Base-by-base conservation (phyloP, 1,140 invertebrate species). In the Amphibalanus amphitrite region DNA sequence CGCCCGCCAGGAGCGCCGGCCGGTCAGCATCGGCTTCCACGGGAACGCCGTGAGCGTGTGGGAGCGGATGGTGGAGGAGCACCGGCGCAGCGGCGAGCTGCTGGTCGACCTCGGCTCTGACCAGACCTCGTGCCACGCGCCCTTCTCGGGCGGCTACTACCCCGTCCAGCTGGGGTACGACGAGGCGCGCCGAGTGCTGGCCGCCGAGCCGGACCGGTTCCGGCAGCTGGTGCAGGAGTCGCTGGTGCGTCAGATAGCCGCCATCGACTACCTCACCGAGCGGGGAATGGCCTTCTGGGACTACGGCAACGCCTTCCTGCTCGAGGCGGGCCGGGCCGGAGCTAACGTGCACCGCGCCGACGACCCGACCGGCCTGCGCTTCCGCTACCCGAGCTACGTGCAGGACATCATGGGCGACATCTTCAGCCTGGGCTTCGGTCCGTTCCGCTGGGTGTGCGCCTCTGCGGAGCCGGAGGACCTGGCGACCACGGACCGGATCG, bases 371-470 rank as follows among this genome's bases (percentile, higher is more conserved):
- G 64, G 64, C 64, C 80, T 81, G 64, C 79, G 78, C 38, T 89
- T 88, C 76, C 79, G 82, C 30, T 89, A 87, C 78, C 87, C 87
- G 26, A 86, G 85, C 47, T 88, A 89, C 76, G 85, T 89, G 28
- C 86, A 89, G 77, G 84, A 88, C 75, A 88, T 88, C 70, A 89
- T 89, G 87, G 87, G 87, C 10, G 86, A 89, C 74, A 86, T 88
- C 70, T 88, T 88, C 78, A 87, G 87, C 1, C 76, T 88, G 59
- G 87, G 87, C 25, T 89, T 89, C 78, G 87, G 87, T n/a, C 87
- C 87, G 3, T 88, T 89, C 77, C 85, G 87, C 47, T 88, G 87
- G 87, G 83, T 88, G 17, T 88, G 87, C 77, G 85, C 85, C 10
- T 88, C 87, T 6, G 23, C 3, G 64, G 74, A 81, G 13, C 74